Percentiles rank a stretch among this genome's conserved stretches.
Conservation (phyloP, 2,888 invertebrate genomes). For the Andrena flavipes region DNA sequence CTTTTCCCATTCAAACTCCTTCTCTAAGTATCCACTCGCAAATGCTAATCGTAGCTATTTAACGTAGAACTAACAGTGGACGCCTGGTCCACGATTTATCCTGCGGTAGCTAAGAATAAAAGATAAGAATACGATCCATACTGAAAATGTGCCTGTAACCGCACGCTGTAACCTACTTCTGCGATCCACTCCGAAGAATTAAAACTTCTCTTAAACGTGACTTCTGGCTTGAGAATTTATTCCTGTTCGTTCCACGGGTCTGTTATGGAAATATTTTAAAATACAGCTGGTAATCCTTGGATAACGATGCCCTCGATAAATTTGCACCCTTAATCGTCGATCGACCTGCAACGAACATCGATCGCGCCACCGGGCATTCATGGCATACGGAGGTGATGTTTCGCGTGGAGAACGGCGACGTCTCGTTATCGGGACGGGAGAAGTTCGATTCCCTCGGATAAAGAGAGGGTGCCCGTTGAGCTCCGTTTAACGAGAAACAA, state of each 20-base stretch:
- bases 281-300: not conserved
- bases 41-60: not conserved
- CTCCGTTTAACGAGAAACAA: slow-evolving; percentile 70
- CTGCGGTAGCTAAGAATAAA: too few species aligned
- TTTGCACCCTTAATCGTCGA: slow-evolving; percentile 13
- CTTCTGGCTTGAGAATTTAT: not conserved
- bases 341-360: not conserved
- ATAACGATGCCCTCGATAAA: slow-evolving; percentile 3
- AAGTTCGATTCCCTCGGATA: slow-evolving; percentile 55
- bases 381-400: not conserved
- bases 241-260: not conserved
- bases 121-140: not conserved
- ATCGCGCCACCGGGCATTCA: not conserved
- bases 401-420: not conserved
- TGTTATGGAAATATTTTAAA: not conserved
- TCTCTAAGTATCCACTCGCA: too few species aligned
- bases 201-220: not conserved
- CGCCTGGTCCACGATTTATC: too few species aligned
- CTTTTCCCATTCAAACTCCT: not conserved
- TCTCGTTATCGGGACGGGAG: slow-evolving; percentile 41
- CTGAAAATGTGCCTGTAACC: not conserved
- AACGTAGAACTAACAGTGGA: not conserved
- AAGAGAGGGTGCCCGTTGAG: slow-evolving; percentile 51
- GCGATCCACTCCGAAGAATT: not conserved
- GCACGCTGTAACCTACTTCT: not conserved